Conservation (phyloP, 1,140 invertebrate species). For the Paraescarpia echinospica region DNA sequence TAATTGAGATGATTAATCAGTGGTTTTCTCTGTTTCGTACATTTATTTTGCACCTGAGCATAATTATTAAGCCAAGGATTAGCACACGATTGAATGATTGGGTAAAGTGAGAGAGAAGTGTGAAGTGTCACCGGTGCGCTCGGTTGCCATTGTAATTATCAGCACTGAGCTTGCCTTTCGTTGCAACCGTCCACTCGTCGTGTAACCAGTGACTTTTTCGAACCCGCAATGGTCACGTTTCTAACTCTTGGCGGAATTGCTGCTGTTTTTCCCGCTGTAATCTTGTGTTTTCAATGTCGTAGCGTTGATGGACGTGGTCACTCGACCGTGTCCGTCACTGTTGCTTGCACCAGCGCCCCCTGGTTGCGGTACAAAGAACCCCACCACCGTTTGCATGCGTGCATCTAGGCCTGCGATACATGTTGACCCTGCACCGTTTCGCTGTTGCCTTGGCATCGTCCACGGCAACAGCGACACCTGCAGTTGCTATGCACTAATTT, state of each 20-base stretch:
- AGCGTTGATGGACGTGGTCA: background rate
- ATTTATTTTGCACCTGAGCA: background rate
- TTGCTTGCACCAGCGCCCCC: background rate
- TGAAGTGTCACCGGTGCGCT: background rate
- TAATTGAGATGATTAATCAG: background rate
- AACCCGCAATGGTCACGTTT: background rate
- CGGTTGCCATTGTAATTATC: background rate
- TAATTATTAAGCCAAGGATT: background rate
- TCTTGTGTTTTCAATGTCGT: background rate
- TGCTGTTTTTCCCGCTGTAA: background rate
- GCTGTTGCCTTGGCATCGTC: background rate
- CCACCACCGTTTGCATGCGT: background rate
- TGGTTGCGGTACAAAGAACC: background rate
- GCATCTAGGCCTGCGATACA: background rate
- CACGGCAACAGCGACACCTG: background rate
- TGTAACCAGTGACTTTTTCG: background rate
- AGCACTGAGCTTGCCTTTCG: background rate
- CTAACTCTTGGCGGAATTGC: background rate
- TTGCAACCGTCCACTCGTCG: background rate
- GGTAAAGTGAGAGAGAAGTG: background rate
- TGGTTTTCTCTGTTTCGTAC: no score
- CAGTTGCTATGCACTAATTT: background rate
- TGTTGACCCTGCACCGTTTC: background rate
- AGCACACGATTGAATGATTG: background rate
- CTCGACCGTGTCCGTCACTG: background rate